Base-by-base conservation (phyloP, 2,113 vertebrate genomes). In the Tragelaphus strepsiceros region DNA sequence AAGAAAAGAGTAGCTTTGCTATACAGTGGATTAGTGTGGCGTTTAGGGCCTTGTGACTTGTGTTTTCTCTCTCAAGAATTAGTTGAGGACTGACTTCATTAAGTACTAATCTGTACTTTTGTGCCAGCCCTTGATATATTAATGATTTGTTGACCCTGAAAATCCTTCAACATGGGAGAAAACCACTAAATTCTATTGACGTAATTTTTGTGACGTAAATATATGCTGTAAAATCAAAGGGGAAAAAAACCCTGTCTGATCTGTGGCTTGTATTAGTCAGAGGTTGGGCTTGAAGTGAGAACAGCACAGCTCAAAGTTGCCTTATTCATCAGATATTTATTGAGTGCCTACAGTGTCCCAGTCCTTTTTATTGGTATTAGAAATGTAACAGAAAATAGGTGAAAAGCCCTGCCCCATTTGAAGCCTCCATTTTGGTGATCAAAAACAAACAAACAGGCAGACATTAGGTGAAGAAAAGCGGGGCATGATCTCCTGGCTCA, bases 281-380 rank as follows among this genome's bases (percentile, higher is more conserved):
- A 24, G 30, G 53, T 95, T 10, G 83, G 51, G 78, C 95, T 90
- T 78, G 67, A 93, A 43, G 71, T 74, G 78, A 46, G 54, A 88
- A 64, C 90, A 88, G 74, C 10, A 78, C 87, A 82, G 30, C 53
- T 85, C 11, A 35, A 56, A 91, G n/a, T 94, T 85, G 67, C 19
- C 91, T 91, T 51, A 56, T 89, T 97, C 80, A 74, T 54, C 54
- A 88, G 30, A 51, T 92, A 85, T 82, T 93, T 88, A 90, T 35
- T 30, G 58, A 96, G 56, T 67, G 43, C 21, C 62, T 83, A 62
- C 46, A 67, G 43, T 46, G 35, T 81, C 35, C 49, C 26, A 58
- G 43, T 58, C 24, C 14, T 32, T 92, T 61, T 58, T 54, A 59
- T 62, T 86, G 94, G 49, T 64, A 49, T 93, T 49, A 53, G 26